Evolutionary conservation across 2,113 vertebrate genomes (phyloP).

Genomic region (Strix uralensis): DNA sequence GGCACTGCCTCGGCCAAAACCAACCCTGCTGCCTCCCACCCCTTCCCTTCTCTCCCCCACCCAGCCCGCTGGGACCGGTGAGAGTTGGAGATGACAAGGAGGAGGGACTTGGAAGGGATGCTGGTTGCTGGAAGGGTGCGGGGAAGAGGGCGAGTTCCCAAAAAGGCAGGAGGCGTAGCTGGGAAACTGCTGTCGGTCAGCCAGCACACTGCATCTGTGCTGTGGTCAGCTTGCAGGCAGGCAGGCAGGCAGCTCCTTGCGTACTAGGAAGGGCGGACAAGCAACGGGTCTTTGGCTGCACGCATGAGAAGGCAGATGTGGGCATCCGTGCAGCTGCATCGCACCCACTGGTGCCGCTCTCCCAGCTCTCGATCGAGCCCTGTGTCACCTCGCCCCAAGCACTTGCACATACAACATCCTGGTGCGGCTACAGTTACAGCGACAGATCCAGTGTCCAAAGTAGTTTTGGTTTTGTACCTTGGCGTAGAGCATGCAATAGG

Average conservation of each 20-base stretch:
- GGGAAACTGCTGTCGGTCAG: rapidly evolving
- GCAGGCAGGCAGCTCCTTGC: not conserved
- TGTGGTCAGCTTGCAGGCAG: not conserved
- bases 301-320: not conserved
- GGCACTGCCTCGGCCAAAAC: not conserved
- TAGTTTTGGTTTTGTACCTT: not conserved
- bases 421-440: not conserved
- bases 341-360: rapidly evolving
- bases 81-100: not conserved
- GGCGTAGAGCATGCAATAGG: not conserved
- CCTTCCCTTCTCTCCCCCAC: not conserved
- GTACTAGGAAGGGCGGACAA: not conserved
- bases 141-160: not conserved
- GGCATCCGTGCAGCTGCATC: not conserved
- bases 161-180: not conserved
- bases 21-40: not conserved
- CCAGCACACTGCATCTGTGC: rapidly evolving
- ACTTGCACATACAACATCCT: not conserved
- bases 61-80: not conserved
- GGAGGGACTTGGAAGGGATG: not conserved
- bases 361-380: not conserved
- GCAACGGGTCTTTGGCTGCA: not conserved
- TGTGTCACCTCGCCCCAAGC: not conserved
- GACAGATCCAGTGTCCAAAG: not conserved
- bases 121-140: not conserved